These are phyloP conservation scores for Nesidiocoris tenuis DNA, from an alignment of 2,888 invertebrate genomes.

Conservation along the genomic window DNA sequence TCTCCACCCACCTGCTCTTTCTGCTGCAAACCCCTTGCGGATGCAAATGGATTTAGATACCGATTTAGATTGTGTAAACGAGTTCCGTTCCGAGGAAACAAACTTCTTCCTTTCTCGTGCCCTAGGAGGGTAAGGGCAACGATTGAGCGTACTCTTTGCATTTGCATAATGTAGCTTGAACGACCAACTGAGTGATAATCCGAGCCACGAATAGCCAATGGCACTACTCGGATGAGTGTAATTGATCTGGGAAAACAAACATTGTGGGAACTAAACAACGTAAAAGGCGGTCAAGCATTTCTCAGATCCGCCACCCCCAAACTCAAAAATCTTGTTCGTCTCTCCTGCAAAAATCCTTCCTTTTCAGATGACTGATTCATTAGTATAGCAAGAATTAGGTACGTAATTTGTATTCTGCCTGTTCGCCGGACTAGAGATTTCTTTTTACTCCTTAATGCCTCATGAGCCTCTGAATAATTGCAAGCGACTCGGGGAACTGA, in stretches of 20 bases:
- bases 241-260: too few species aligned
- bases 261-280: too few species aligned
- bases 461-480: not conserved
- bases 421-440: not conserved
- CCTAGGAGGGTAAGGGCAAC: slow-evolving; percentile 2
- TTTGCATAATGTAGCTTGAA: slow-evolving; percentile 25
- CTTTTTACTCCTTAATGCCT: not conserved
- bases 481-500: not conserved
- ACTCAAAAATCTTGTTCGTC: too few species aligned
- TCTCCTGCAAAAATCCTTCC: too few species aligned
- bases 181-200: not conserved
- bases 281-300: too few species aligned
- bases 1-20: too few species aligned
- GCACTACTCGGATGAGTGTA: too few species aligned
- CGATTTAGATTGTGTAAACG: slow-evolving; percentile 31
- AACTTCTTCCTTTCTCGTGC: slow-evolving; percentile 30
- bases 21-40: not conserved
- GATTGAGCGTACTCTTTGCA: slow-evolving; percentile 25
- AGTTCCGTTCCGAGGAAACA: slow-evolving; percentile 19
- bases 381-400: not conserved
- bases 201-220: not conserved
- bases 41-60: slow-evolving; percentile 34
- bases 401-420: not conserved
- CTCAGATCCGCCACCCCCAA: too few species aligned
- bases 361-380: too few species aligned